Evolutionary conservation across 2,797 vertebrate species (phyloP), one percentile per base, ranked within the genome.

Genomic region (Tauraco hartlaubi): DNA sequence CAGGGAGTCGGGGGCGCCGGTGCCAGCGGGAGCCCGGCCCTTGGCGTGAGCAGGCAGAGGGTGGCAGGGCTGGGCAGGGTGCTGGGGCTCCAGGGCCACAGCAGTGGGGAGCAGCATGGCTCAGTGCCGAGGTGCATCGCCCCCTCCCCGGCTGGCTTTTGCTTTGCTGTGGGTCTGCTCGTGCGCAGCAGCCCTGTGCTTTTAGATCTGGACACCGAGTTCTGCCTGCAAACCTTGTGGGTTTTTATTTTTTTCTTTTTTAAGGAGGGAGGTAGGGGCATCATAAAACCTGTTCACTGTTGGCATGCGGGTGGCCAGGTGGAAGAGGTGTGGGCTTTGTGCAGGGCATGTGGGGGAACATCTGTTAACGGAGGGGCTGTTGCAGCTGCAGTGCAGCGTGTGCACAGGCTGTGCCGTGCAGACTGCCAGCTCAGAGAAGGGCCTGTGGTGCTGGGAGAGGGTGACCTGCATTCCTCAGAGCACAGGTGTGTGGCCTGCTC

Each of bases 241-340:
- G 39, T 41, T 41, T 37, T 61, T 22, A 8, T 5, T 43, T 18
- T 15, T 37, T 5, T 1, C 17, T 28, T 18, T 51, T 46, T 79
- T 4, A 41, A 18, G 26, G 8, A 9, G 9, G 6, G 41, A 62
- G 43, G n/a, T 62, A 11, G 55, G 55, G 25, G 4, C 20, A 1
- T 6, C n/a, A 1, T 10, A 22, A 52, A 64, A 14, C 77, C 41
- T 14, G 1, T 20, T 66, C 39, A 5, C n/a, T 15, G 0, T 1
- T 14, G 23, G 23, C 7, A 0, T 15, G 13, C 1, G 13, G 31
- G 3, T 0, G 1, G 55, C 7, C 3, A 12, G 15, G 35, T 12
- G 46, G 72, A 67, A 31, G 20, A 41, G 39, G 25, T 3, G 8
- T 13, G 56, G 25, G 39, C 9, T 49, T 16, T 4, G 13, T 1